Evolutionary conservation across 2,797 vertebrate species (phyloP), one percentile per base, ranked within the genome.

Genomic region (Syndactyla subalaris): DNA sequence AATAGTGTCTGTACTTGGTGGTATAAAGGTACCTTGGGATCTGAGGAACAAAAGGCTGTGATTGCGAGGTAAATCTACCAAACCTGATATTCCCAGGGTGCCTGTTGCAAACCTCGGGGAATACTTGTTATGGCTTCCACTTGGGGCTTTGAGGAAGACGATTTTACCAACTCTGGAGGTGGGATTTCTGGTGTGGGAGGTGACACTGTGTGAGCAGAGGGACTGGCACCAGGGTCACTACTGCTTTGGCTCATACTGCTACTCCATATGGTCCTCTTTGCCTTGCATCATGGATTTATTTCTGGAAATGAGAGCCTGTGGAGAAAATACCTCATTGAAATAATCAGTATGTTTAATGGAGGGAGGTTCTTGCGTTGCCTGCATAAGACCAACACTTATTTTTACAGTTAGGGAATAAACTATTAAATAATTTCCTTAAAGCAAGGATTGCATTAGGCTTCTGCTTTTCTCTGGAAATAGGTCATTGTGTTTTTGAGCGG

Each of bases 81-180:
- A 68, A 36, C 15, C 5, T 19, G 1, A 6, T 48, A 19, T 63
- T 70, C 20, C 23, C n/a, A 30, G 36, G 27, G 41, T n/a, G 5
- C 5, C 2, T 5, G 3, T 41, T 49, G 32, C n/a, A 76, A 22
- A 39, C 61, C n/a, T 87, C 36, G 11, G 1, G n/a, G 20, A 49
- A 38, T 12, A 23, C 2, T 20, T 61, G 57, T 15, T 8, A 0
- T 18, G 20, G 8, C 4, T 58, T 78, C 12, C 1, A 23, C 0
- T 38, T 26, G 2, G 68, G 62, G 4, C 39, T 68, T 23, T 41
- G 83, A 46, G n/a, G 61, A 68, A 1, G 12, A 45, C 38, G 88
- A 3, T 38, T 88, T 80, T 18, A 3, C 6, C 32, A 1, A 1
- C 20, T 32, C 41, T 24, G 30, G 3, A 32, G 66, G 54, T 7